Evolutionary conservation across 2,113 vertebrate genomes (phyloP).

Genomic region (Nestor notabilis): DNA sequence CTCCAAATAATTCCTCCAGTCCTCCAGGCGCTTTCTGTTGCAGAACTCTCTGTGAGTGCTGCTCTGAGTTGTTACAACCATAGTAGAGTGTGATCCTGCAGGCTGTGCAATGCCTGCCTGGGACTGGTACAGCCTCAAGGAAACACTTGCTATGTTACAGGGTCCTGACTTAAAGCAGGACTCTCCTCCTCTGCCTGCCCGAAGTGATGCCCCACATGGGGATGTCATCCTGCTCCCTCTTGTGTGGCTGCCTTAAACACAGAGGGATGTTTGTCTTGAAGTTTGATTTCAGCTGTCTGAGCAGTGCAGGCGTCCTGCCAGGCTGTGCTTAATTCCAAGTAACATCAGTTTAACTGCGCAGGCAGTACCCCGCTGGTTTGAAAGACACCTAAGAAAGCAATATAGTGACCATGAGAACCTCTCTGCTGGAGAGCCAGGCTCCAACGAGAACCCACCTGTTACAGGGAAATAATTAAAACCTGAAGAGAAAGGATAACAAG

Average conservation of each 20-base stretch:
- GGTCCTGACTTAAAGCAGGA: background rate
- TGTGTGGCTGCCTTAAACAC: background rate
- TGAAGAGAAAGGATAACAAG: conserved; percentile 6
- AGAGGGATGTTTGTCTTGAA: background rate
- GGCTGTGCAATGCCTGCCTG: background rate
- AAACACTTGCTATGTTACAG: background rate
- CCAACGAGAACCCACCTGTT: conserved; percentile 6
- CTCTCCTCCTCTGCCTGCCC: background rate
- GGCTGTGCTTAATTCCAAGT: conserved; percentile 16
- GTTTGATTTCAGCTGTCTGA: background rate
- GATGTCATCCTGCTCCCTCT: background rate
- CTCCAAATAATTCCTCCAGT: background rate
- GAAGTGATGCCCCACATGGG: fast-evolving
- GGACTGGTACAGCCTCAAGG: fast-evolving
- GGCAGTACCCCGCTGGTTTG: conserved; percentile 24
- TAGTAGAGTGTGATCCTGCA: fast-evolving
- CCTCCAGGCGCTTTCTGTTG: background rate
- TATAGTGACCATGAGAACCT: conserved; percentile 1
- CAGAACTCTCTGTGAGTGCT: background rate
- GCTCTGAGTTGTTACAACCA: background rate
- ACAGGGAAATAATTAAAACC: conserved; percentile 20
- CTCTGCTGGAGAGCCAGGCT: conserved; percentile 19
- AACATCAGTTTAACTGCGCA: background rate
- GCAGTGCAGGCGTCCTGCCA: background rate
- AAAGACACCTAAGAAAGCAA: conserved; percentile 51